Evolutionary conservation across 1,140 invertebrate genomes (phyloP), one percentile per base, ranked within the genome.

Genomic region (Drosophila pectinifera): DNA sequence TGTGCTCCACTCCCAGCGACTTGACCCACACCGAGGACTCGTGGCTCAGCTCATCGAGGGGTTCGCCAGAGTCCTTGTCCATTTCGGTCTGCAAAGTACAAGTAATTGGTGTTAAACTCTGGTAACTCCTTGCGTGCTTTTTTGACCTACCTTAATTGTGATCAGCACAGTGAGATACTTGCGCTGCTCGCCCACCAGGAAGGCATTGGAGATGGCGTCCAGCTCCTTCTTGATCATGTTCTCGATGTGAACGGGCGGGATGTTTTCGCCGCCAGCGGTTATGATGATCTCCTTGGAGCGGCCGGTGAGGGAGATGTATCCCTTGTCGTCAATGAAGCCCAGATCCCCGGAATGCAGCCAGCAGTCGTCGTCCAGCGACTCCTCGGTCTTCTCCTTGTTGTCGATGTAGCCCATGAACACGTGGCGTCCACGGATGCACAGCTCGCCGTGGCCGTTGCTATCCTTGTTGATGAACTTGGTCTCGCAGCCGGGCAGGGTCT

Each of bases 191-290:
- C 98, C 98, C 77, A 99, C 95, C 41, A 98, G 93, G 90, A 98
- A 95, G 13, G 95, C 96, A 92, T 98, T 96, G 73, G 96, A 97
- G 13, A 98, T 92, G 70, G 94, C 94, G 34, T 96, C 95, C 46
- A 98, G 92, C 91, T 96, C 95, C 13, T 94, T 92, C 82, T 97
- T 96, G 5, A 98, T 94, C 38, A 93, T 93, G 73, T 98, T 95
- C 93, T 99, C 98, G 74, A 98, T 97, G 20, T 95, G 94, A 24
- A 97, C 95, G 8, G 98, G 97, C 26, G 97, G 95, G 58, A 98
- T 94, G 92, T 99, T 99, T 93, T 99, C 97, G 43, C 98, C 98
- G 24, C 98, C 98, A 53, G 97, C 97, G 7, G 98, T 99, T 56
- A 98, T 98, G 16, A 99, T 94, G 5, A 98, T 88, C 92, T 98